Evolutionary conservation across 2,888 invertebrate species (phyloP).

Genomic region (Teinopalpus imperialis): DNA sequence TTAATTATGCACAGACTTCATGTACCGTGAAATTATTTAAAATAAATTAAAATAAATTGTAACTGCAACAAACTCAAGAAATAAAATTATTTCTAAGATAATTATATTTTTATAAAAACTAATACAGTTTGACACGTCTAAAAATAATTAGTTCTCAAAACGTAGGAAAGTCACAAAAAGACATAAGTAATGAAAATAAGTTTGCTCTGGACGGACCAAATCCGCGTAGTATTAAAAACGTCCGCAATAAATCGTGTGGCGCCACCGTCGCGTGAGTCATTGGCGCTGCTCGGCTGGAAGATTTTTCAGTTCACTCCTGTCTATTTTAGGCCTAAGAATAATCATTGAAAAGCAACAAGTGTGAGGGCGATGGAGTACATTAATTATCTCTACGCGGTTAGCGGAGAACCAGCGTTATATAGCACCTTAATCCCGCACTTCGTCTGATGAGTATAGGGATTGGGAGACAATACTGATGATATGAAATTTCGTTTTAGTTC

Average conservation of each 20-base stretch:
- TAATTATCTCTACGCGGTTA: not conserved
- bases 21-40: too few species aligned
- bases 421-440: too few species aligned
- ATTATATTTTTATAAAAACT: not conserved
- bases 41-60: too few species aligned
- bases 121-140: not conserved
- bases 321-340: constrained; percentile 37
- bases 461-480: too few species aligned
- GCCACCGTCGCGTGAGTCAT: constrained; percentile 63
- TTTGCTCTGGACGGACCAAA: constrained; percentile 40
- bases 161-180: not conserved
- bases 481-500: too few species aligned
- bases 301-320: constrained; percentile 44
- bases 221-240: constrained; percentile 46
- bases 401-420: too few species aligned
- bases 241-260: constrained; percentile 66
- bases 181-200: constrained; percentile 32
- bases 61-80: too few species aligned
- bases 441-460: too few species aligned
- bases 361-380: not conserved
- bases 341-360: constrained; percentile 11
- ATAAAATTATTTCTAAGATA: too few species aligned
- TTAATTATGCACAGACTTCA: too few species aligned
- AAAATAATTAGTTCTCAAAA: not conserved
- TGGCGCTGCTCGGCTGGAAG: constrained; percentile 39